Evolutionary conservation across 2,888 invertebrate genomes (phyloP).

Genomic region (Epinotia demarniana): DNA sequence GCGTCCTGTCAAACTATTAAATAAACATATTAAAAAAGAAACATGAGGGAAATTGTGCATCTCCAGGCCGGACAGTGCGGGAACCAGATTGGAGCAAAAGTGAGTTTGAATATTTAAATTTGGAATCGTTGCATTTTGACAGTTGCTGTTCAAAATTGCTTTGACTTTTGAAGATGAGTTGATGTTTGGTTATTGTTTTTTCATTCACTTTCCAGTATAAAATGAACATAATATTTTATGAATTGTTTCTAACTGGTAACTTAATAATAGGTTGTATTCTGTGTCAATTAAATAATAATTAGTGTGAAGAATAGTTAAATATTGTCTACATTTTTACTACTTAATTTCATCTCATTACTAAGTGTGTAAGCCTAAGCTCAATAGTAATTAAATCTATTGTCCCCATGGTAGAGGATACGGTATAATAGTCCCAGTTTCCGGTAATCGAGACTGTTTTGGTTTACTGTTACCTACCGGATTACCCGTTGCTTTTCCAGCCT

Average conservation of each 20-base stretch:
- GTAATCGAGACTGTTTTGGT: constrained; percentile 11
- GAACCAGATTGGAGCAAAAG: constrained; percentile 90
- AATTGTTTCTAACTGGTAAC: no score
- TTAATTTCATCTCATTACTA: not conserved
- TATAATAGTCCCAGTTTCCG: constrained; percentile 9
- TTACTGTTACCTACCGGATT: constrained; percentile 16
- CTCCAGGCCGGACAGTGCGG: constrained; percentile 94
- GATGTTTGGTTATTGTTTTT: not conserved
- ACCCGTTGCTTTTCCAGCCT: constrained; percentile 24
- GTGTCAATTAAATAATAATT: no score
- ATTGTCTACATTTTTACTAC: not conserved
- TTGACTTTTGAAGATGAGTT: not conserved
- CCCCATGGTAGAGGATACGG: not conserved
- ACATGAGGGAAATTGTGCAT: constrained; percentile 93
- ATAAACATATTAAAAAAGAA: constrained; percentile 60
- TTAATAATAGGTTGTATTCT: no score
- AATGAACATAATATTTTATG: no score
- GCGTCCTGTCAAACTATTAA: constrained; percentile 46
- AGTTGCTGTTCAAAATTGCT: constrained; percentile 35
- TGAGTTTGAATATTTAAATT: constrained; percentile 62
- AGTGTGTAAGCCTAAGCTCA: not conserved
- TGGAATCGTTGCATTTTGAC: constrained; percentile 46
- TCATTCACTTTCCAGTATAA: not conserved
- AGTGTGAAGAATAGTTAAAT: not conserved
- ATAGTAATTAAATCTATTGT: constrained; percentile 18